Evolutionary conservation across 2,888 invertebrate genomes (phyloP), one percentile per base, ranked within the genome.

Genomic region (Prenolepis imparis): DNA sequence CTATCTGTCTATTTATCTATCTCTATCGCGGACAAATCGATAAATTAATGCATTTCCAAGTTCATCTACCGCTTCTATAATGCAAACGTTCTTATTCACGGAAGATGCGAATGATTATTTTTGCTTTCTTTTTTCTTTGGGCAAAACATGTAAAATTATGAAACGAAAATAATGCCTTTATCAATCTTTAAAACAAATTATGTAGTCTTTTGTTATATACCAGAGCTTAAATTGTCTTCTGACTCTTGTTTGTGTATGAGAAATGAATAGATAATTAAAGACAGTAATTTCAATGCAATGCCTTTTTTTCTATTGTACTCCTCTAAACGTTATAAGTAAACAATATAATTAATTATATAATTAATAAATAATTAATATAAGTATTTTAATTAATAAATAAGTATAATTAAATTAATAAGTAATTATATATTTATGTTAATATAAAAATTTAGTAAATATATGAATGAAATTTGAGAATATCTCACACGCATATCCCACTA

Each of bases 381-480:
- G 28, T 28, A 28, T 28, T 28, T 28, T 28, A 28, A 28, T 28
- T 28, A 28, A 28, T 28, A 28, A 28, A 28, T 28, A 28, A 1
- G 28, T 28, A n/a, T n/a, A 28, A 28, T 28, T 28, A 28, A 28
- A 28, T 3, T 52, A 74, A 74, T 74, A 18, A 28, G 18, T 12
- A 63, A 63, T 52, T n/a, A 21, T 0, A 12, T 63, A 63, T n/a
- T 68, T 52, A 12, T 36, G 52, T 36, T 6, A 24, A 3, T 21
- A 24, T 55, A 39, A 32, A 24, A 48, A 52, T 82, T 0, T 82
- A 12, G 39, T 61, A 66, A 61, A 48, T 11, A 48, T 11, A 68
- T 32, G 5, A 41, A 82, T 67, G 18, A 12, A 41, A 24, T n/a
- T 21, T 63, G 5, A 67, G 8, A n/a, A 52, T 11, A 55, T 8